phyloP scores from a whole-genome alignment of 2,888 invertebrate species.

The Torymus aiolomorphi region DNA sequence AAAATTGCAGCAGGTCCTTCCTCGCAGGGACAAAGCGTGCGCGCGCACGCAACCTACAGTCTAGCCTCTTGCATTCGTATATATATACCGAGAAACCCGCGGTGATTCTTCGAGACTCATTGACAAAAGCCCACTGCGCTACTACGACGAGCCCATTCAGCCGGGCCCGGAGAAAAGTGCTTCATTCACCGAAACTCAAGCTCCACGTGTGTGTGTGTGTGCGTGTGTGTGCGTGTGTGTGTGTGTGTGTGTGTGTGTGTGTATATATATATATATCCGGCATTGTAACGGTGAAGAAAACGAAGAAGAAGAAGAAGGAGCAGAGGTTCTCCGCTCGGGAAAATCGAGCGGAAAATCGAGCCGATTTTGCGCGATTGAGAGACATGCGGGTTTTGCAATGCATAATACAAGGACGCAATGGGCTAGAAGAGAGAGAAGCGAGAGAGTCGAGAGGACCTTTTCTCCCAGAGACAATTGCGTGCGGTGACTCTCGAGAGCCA shows the following conservation, averaged over 20 bases:
- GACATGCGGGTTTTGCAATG: conserved; percentile 27
- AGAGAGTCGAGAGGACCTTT: conserved; percentile 42
- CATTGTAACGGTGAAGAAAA: conserved; percentile 12
- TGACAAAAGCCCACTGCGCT: conserved; percentile 42
- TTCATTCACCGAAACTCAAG: conserved; percentile 24
- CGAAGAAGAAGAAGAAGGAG: no score
- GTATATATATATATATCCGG: conserved; percentile 48
- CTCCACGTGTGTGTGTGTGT: no score
- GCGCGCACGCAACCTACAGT: no score
- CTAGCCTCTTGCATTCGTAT: no score
- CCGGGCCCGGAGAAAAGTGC: conserved; percentile 46
- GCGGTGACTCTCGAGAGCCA: conserved; percentile 5
- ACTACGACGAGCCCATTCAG: conserved; percentile 66
- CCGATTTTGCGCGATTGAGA: conserved; percentile 34
- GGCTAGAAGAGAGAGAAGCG: conserved; percentile 33
- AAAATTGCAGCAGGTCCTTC: conserved; percentile 71
- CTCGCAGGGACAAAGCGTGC: conserved; percentile 45
- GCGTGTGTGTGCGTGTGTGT: no score
- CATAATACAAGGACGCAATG: conserved; percentile 11
- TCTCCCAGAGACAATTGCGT: conserved; percentile 34
- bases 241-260: no score
- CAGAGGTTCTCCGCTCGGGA: no score
- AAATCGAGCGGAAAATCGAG: conserved; percentile 50
- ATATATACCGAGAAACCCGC: conserved; percentile 68
- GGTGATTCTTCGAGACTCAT: conserved; percentile 71